Evolutionary conservation across 2,888 invertebrate genomes (phyloP).

Genomic region (Ichneumoninae sp.): DNA sequence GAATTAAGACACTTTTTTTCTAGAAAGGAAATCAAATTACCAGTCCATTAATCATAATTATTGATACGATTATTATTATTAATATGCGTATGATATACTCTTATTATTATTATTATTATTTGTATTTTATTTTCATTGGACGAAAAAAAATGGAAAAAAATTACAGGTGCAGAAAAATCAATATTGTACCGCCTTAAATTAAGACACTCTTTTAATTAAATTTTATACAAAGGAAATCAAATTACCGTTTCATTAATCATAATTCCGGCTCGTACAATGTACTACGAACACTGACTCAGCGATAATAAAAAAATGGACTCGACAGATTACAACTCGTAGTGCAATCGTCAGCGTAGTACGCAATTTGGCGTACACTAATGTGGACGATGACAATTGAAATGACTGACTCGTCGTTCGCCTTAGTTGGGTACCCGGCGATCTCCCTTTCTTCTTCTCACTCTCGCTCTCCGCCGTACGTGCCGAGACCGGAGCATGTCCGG

Average conservation of each 20-base stretch:
- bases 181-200: background rate
- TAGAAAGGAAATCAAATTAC: slow-evolving; percentile 22
- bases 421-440: background rate
- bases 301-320: slow-evolving; percentile 48
- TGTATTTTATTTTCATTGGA: background rate
- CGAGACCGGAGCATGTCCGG: slow-evolving; percentile 36
- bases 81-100: background rate
- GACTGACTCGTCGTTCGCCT: slow-evolving; percentile 49
- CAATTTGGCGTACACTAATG: slow-evolving; percentile 49
- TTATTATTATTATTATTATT: background rate
- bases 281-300: slow-evolving; percentile 12
- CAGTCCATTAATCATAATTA: slow-evolving; percentile 22
- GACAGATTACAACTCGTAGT: slow-evolving; percentile 46
- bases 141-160: background rate
- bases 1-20: background rate
- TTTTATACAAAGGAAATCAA: background rate
- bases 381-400: slow-evolving; percentile 60
- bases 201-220: background rate
- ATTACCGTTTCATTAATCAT: slow-evolving; percentile 32
- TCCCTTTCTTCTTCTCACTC: slow-evolving; percentile 37
- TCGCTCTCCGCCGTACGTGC: slow-evolving; percentile 14
- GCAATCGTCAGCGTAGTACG: slow-evolving; percentile 40
- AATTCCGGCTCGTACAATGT: background rate
- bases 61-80: no score
- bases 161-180: background rate